Conservation (phyloP, 2,888 invertebrate genomes). For the Embidobia sp. region DNA sequence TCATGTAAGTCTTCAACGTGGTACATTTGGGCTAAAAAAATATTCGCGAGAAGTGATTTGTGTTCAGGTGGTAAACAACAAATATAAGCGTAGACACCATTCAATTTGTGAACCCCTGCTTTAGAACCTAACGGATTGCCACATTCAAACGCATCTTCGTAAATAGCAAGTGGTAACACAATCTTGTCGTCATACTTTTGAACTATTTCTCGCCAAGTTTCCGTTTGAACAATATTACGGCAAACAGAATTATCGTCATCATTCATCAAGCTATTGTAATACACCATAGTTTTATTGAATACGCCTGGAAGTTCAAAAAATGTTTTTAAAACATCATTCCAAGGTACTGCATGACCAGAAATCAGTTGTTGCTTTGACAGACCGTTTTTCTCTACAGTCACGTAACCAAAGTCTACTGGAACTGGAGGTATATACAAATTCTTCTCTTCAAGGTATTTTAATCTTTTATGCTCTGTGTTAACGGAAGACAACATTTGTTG, state of each 20-base stretch:
- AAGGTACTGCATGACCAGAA: neutral
- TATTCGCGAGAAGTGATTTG: neutral
- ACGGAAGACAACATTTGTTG: neutral
- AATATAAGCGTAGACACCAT: conserved; percentile 5
- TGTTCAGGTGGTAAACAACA: conserved; percentile 14
- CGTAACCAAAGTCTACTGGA: conserved; percentile 4
- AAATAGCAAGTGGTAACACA: conserved; percentile 7
- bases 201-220: neutral
- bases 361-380: neutral
- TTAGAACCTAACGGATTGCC: conserved; percentile 12
- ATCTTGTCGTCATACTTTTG: neutral
- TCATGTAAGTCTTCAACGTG: neutral
- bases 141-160: conserved; percentile 26
- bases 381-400: neutral
- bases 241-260: neutral
- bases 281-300: conserved; percentile 10
- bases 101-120: conserved; percentile 10
- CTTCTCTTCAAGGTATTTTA: neutral
- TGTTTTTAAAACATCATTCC: neutral
- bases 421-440: conserved; percentile 2
- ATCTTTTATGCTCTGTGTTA: conserved; percentile 6
- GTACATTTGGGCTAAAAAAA: conserved; percentile 4
- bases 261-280: neutral
- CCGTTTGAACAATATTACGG: conserved; percentile 19
- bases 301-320: conserved; percentile 6